Evolutionary conservation across 2,797 vertebrate species (phyloP), one percentile per base, ranked within the genome.

Genomic region (Myripristis murdjan): DNA sequence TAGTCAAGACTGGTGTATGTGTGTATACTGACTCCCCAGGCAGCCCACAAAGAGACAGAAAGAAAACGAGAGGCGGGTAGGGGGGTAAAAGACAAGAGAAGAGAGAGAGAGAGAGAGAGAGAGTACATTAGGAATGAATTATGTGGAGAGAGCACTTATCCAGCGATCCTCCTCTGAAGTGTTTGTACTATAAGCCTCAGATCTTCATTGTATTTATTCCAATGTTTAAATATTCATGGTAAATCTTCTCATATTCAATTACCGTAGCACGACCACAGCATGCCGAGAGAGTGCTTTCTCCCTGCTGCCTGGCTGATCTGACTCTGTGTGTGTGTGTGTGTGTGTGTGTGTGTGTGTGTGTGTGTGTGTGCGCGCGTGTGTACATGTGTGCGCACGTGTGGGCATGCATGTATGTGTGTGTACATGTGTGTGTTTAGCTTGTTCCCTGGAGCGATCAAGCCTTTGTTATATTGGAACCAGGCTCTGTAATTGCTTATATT

Each of bases 401-500:
- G 55, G 18, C 63, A 4, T 2, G 71, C 41, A 9, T 58, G 20
- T 16, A 33, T 18, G 44, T 37, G 51, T 33, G 54, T 51, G 60
- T 74, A 66, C 48, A 70, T 44, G 65, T 78, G 87, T 89, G 83
- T 89, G 82, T 90, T 89, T 92, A 90, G 86, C 84, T 87, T 82
- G 86, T 88, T 93, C 93, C 94, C 92, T 69, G 90, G 84, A 94
- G 93, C 93, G 93, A 92, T 93, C 64, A 92, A 92, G 94, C 95
- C 94, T 93, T 92, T 94, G 87, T 93, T 94, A 95, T 95, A 95
- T 95, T 96, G 95, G 93, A 96, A 95, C 92, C 92, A 92, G 92
- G 93, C 94, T 92, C 94, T 95, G 95, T 96, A 96, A 96, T 95
- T 96, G 95, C 91, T 93, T 95, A 95, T 95, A 95, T 95, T 95